Evolutionary conservation across 2,888 invertebrate genomes (phyloP).

Genomic region (Lamproptera curius): DNA sequence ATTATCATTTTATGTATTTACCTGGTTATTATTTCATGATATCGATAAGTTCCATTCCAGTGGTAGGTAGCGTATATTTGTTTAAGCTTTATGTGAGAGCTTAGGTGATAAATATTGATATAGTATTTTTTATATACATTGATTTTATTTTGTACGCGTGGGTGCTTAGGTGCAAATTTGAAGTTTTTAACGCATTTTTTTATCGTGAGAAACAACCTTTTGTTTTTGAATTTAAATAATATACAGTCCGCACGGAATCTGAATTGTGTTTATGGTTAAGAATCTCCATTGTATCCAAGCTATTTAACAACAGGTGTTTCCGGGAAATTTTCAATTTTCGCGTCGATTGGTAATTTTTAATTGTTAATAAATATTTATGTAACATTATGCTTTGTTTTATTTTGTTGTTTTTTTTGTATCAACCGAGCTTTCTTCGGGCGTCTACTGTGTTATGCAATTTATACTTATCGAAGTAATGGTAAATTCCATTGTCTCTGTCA

Average conservation of each 20-base stretch:
- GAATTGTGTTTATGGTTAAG: slow-evolving; percentile 32
- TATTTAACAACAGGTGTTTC: slow-evolving; percentile 28
- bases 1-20: slow-evolving; percentile 29
- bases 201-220: slow-evolving; percentile 24
- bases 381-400: slow-evolving; percentile 61
- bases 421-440: slow-evolving; percentile 38
- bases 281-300: slow-evolving; percentile 56
- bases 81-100: slow-evolving; percentile 67
- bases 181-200: slow-evolving; percentile 33
- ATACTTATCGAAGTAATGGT: slow-evolving; percentile 37
- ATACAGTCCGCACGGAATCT: slow-evolving; percentile 9
- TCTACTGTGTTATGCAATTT: slow-evolving; percentile 75
- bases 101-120: slow-evolving; percentile 49
- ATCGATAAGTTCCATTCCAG: slow-evolving; percentile 70
- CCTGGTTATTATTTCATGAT: slow-evolving; percentile 33
- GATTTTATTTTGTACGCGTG: slow-evolving; percentile 55
- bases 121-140: slow-evolving; percentile 64
- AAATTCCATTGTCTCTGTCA: neutral
- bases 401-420: slow-evolving; percentile 38
- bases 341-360: slow-evolving; percentile 60
- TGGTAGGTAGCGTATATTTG: slow-evolving; percentile 62
- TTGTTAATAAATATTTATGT: slow-evolving; percentile 76
- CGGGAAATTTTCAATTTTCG: slow-evolving; percentile 42
- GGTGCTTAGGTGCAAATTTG: slow-evolving; percentile 60
- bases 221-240: slow-evolving; percentile 1